Evolutionary conservation across 2,113 vertebrate genomes (phyloP).

Genomic region (Parus major): DNA sequence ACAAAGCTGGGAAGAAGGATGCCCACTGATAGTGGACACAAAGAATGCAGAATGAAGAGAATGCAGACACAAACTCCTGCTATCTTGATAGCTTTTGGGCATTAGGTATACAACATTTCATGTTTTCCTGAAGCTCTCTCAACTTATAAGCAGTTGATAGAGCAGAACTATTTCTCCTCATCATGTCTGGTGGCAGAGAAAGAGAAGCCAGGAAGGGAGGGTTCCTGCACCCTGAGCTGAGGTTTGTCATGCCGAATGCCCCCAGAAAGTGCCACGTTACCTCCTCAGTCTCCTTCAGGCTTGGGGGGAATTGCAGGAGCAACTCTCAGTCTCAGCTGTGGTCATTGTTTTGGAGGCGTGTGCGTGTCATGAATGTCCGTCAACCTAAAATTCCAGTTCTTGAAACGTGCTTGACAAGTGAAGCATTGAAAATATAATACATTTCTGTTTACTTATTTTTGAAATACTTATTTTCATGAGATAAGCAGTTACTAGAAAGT

Average conservation of each 20-base stretch:
- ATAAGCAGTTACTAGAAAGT: not conserved
- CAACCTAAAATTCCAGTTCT: not conserved
- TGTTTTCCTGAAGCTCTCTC: not conserved
- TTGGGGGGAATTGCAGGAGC: not conserved
- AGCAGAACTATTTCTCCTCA: not conserved
- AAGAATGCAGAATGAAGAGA: not conserved
- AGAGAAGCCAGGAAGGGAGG: not conserved
- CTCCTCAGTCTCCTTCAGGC: not conserved
- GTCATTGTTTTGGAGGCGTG: not conserved
- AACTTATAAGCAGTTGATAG: fast-evolving
- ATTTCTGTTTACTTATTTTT: not conserved
- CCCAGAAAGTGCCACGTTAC: not conserved
- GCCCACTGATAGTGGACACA: not conserved
- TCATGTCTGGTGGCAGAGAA: not conserved
- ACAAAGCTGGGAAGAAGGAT: not conserved
- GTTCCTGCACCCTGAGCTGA: not conserved
- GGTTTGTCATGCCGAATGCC: not conserved
- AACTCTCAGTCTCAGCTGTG: fast-evolving
- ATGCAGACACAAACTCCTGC: not conserved
- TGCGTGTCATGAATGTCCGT: not conserved
- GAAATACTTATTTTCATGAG: not conserved
- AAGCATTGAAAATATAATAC: not conserved
- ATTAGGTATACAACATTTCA: not conserved
- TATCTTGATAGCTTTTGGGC: not conserved
- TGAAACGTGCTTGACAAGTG: not conserved